These are phyloP conservation scores for Sanderia malayensis DNA, from an alignment of 30 jellyfish, hydroid and myxozoan genomes.

Conservation along the genomic window DNA sequence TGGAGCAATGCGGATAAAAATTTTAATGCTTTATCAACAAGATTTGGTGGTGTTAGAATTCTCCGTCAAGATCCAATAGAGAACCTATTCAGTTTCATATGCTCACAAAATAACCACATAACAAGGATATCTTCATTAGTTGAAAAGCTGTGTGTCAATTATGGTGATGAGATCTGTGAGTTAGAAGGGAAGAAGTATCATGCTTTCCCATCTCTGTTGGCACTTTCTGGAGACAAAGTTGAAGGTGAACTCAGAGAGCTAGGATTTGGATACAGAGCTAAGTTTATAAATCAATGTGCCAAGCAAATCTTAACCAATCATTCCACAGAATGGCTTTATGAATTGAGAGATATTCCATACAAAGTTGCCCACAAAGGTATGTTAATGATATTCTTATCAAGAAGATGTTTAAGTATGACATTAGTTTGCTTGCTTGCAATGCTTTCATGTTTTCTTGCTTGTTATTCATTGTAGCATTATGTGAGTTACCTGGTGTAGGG, in stretches of 20 bases:
- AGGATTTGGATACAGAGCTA: constrained; percentile 97
- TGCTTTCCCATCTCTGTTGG: constrained; percentile 69
- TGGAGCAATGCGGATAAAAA: constrained; percentile 67
- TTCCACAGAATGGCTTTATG: constrained; percentile 58
- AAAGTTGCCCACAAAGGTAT: constrained; percentile 84
- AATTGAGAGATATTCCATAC: constrained; percentile 56
- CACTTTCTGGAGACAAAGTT: constrained; percentile 59
- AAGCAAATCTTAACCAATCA: constrained; percentile 20
- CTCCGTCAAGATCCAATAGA: constrained; percentile 94
- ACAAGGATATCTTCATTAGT: constrained; percentile 74
- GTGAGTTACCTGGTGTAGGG: constrained; percentile 94
- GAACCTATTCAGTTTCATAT: constrained; percentile 79
- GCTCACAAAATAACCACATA: constrained; percentile 91
- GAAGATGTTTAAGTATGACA: too few species aligned
- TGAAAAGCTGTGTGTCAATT: constrained; percentile 62
- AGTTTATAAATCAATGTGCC: constrained; percentile 82
- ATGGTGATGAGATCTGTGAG: constrained; percentile 38
- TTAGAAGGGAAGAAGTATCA: constrained; percentile 42
- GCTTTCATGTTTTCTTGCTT: too few species aligned
- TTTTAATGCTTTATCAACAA: constrained; percentile 29
- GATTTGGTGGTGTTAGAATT: constrained; percentile 77
- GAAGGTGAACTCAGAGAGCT: constrained; percentile 71
- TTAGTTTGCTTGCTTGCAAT: too few species aligned
- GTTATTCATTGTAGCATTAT: too few species aligned
- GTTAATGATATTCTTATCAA: too few species aligned